phyloP scores from a whole-genome alignment of 2,888 invertebrate species.

The Corythucha ciliata region DNA sequence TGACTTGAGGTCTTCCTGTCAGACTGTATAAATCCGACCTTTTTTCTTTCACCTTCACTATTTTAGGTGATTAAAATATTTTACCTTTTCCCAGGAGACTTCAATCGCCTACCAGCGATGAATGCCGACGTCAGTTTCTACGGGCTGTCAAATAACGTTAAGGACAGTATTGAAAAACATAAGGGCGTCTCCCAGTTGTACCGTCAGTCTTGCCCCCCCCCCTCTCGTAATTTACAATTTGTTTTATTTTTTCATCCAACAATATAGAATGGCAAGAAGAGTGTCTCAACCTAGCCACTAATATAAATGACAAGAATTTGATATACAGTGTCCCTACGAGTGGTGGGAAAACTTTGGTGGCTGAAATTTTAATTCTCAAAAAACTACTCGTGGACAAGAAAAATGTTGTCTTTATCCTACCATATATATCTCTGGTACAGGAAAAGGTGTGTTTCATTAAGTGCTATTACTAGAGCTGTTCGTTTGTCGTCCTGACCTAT shows the following conservation, averaged over 20 bases:
- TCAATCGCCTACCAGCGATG: too few species aligned
- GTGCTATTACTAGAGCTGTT: too few species aligned
- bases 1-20: too few species aligned
- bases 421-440: constrained; percentile 93
- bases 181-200: constrained; percentile 14
- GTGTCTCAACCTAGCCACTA: constrained; percentile 69
- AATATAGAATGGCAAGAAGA: constrained; percentile 87
- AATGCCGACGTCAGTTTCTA: too few species aligned
- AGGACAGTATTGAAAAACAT: constrained; percentile 10
- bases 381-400: constrained; percentile 70
- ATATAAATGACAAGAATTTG: constrained; percentile 64
- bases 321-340: constrained; percentile 92
- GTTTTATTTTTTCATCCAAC: constrained; percentile 35
- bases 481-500: too few species aligned
- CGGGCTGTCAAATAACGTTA: not conserved
- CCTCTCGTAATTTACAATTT: too few species aligned
- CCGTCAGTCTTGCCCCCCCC: too few species aligned
- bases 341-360: constrained; percentile 94
- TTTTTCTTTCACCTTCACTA: too few species aligned
- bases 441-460: constrained; percentile 95
- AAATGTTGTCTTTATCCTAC: constrained; percentile 82
- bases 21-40: too few species aligned
- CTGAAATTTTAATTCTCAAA: constrained; percentile 84
- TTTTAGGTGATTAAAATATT: too few species aligned
- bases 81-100: too few species aligned